These are phyloP conservation scores for Sparus aurata DNA, from an alignment of 2,797 vertebrate species.

Conservation along the genomic window DNA sequence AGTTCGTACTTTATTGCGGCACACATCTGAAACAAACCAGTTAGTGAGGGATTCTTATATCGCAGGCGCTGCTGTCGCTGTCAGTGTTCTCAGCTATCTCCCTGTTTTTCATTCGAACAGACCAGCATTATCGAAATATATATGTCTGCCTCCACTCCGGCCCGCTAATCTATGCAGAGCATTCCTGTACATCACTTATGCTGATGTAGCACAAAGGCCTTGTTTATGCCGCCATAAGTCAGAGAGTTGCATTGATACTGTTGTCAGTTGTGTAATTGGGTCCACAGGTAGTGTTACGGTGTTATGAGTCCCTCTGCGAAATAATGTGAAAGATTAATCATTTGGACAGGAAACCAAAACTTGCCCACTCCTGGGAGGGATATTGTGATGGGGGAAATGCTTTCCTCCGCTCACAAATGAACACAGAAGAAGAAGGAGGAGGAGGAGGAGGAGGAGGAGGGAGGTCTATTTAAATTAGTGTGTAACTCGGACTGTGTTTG, in stretches of 20 bases:
- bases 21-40: neutral
- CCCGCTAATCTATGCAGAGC: slow-evolving; percentile 46
- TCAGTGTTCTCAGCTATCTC: neutral
- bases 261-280: slow-evolving; percentile 81
- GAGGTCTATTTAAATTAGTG: slow-evolving; percentile 8
- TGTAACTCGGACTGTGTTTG: slow-evolving; percentile 2
- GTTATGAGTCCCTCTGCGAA: slow-evolving; percentile 66
- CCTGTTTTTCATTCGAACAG: neutral
- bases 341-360: slow-evolving; percentile 77
- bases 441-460: neutral
- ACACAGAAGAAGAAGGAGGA: slow-evolving; percentile 26
- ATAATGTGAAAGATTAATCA: slow-evolving; percentile 83
- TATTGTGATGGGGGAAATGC: slow-evolving; percentile 46
- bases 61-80: neutral
- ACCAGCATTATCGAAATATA: neutral
- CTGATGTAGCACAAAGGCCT: slow-evolving; percentile 43
- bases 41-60: neutral
- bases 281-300: slow-evolving; percentile 73
- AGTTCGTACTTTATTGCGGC: slow-evolving; percentile 1
- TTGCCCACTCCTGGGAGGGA: slow-evolving; percentile 61
- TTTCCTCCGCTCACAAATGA: slow-evolving; percentile 54
- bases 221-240: slow-evolving; percentile 66
- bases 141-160: neutral
- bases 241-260: slow-evolving; percentile 66
- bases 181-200: slow-evolving; percentile 45